Base-by-base conservation (phyloP, 2,797 vertebrate species). In the Nannoperca australis region DNA sequence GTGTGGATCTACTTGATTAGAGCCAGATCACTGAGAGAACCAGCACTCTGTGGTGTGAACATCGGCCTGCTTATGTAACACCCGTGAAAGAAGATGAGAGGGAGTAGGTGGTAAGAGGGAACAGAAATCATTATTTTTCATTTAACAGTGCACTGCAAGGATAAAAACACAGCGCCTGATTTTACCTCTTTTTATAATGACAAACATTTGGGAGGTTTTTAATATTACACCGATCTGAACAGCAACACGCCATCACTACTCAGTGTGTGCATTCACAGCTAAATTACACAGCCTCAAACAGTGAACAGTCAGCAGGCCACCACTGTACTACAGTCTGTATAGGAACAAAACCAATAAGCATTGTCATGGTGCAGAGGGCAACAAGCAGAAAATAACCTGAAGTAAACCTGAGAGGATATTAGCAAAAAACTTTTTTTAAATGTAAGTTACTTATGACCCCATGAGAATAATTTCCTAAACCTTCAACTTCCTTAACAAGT, bases 21-120 rank as follows among this genome's bases (percentile, higher is more conserved):
- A 84, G 69, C 84, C 72, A 73, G 70, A 61, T 69, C 66, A 74
- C 58, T 63, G 61, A 82, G 74, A 84, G 58, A 60, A 72, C 13
- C 67, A 58, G 32, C 65, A 72, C 30, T 70, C 76, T 85, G 78
- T 83, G 70, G 79, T 79, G 87, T 78, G 81, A 87, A 79, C 49
- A 47, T 64, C 27, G 1, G 63, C n/a, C 50, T 73, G 70, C 76
- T 91, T 85, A 79, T 84, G 80, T 76, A 90, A 88, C 30, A 73
- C 59, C 55, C 6, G 40, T 49, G 60, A 78, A 80, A 74, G 61
- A 70, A 82, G 44, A 81, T 40, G 70, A 67, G 51, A 54, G 49
- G 44, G 85, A 85, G 70, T 77, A 87, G 78, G 79, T 81, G 82
- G 68, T 44, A 53, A 85, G 54, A 73, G 30, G 38, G 58, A 82